Evolutionary conservation across 2,113 vertebrate genomes (phyloP), one percentile per base, ranked within the genome.

Genomic region (Sebastes fasciatus): DNA sequence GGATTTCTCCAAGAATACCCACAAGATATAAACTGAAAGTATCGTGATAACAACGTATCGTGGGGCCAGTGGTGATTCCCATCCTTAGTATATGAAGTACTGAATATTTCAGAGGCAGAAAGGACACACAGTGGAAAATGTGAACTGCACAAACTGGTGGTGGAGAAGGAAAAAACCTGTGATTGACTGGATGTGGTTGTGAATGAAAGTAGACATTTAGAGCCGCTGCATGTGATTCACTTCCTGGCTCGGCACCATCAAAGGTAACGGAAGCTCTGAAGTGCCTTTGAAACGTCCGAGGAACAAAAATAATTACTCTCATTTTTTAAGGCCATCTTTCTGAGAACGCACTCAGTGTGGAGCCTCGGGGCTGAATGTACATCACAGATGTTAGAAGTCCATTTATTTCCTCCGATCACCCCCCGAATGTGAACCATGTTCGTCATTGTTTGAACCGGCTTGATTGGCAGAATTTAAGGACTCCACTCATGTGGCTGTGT

Each of bases 391-490:
- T 78, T 74, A 67, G 67, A 80, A 79, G 70, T 79, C 55, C 61
- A 51, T 71, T 79, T 82, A 57, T 82, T 71, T 74, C 23, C 76
- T 60, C 64, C 45, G 51, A 87, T 86, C 52, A 17, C 9, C 49
- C n/a, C 9, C 54, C n/a, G 5, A 52, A 81, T 76, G 66, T 80
- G 69, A 85, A 82, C 71, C 79, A 81, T 75, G 63, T 51, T 71
- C 1, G 1, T 77, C 68, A 73, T 81, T 90, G 85, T 90, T 79
- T 55, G 63, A 76, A 26, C 40, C 0, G 48, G 16, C 73, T 90
- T 87, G 83, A 92, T 87, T 89, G 89, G 64, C 75, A 91, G 77
- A 79, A 77, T 85, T 79, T 78, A 82, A 92, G 89, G 85, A 85
- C 75, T 77, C 82, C 81, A 84, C 91, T 92, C 78, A 73, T 82